A percentile compares a stretch with the other conserved stretches of the same genome.
Evolutionary conservation across 2,888 invertebrate genomes (phyloP).

Genomic region (Mylabris sibirica): DNA sequence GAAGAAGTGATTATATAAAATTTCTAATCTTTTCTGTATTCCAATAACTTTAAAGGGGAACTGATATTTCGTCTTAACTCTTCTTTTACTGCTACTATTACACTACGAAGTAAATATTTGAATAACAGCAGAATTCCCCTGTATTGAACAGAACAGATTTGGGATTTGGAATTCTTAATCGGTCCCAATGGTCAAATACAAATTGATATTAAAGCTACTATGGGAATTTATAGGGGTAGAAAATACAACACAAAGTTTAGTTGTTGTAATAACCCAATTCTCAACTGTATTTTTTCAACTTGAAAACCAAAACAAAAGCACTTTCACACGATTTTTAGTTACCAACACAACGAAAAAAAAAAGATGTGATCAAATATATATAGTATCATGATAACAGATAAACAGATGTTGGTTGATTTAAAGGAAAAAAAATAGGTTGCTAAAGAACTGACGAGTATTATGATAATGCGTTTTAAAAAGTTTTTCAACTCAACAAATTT

Average conservation of each 20-base stretch:
- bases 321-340: not conserved
- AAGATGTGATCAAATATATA: not conserved
- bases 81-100: not conserved
- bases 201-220: not conserved
- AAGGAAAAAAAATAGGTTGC: not conserved
- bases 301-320: not conserved
- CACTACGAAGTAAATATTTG: not conserved
- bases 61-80: not conserved
- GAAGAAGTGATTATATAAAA: not conserved
- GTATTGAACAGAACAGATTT: not conserved
- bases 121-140: not conserved
- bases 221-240: not conserved
- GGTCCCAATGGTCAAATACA: not conserved
- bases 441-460: not conserved
- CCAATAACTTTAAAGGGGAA: not conserved
- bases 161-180: conserved; percentile 6
- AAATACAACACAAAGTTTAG: no score
- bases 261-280: no score
- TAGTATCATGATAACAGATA: not conserved
- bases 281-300: not conserved
- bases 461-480: no score
- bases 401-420: conserved; percentile 7
- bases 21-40: not conserved
- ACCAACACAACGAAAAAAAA: not conserved
- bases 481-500: no score